Percentiles rank a stretch among this genome's conserved stretches.
Evolutionary conservation across 2,797 vertebrate genomes (phyloP).

Genomic region (Apogon talboti): DNA sequence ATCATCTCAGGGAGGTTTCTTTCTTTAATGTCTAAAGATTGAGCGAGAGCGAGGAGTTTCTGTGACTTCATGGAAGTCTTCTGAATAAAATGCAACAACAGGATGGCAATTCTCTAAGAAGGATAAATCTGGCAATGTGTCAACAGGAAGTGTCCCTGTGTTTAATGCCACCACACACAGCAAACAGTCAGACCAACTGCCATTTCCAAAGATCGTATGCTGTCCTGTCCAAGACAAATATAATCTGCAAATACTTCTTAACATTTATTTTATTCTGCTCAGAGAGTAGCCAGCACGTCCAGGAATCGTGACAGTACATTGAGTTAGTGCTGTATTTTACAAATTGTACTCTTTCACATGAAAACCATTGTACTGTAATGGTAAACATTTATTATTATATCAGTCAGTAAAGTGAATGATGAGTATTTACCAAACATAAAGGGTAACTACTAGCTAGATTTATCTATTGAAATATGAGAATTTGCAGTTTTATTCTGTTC

Average conservation of each 20-base stretch:
- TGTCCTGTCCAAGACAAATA: conserved; percentile 11
- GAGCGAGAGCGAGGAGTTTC: conserved; percentile 12
- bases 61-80: neutral
- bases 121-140: conserved; percentile 21
- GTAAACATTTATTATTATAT: too few relatives aligned
- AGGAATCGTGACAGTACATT: neutral
- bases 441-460: too few relatives aligned
- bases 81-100: conserved; percentile 11
- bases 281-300: neutral
- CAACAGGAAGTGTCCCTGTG: conserved; percentile 17
- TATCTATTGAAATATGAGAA: too few relatives aligned
- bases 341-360: neutral
- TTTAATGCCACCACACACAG: conserved; percentile 38
- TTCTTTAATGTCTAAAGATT: conserved; percentile 37
- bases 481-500: too few relatives aligned
- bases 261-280: conserved; percentile 25
- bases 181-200: conserved; percentile 21
- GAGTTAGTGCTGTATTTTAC: neutral
- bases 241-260: conserved; percentile 19
- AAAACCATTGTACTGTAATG: too few relatives aligned
- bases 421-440: too few relatives aligned
- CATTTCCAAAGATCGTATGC: conserved; percentile 6
- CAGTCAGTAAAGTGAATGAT: too few relatives aligned
- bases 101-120: conserved; percentile 6
- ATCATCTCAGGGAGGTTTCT: conserved; percentile 41